Evolutionary conservation across 1,140 invertebrate genomes (phyloP).

Genomic region (Aricia agestis): DNA sequence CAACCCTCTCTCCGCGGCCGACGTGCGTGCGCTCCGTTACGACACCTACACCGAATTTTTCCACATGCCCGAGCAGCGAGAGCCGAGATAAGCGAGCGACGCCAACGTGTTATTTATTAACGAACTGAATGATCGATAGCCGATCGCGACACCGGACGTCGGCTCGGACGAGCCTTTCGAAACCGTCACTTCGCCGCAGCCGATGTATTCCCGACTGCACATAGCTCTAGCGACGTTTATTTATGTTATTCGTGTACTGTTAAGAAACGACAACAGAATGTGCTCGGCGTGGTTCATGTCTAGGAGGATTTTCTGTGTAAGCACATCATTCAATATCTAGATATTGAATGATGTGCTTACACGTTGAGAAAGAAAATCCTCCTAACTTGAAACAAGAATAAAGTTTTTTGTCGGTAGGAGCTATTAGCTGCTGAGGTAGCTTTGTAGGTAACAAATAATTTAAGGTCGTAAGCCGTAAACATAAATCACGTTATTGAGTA

Average conservation of each 20-base stretch:
- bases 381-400: too few relatives aligned
- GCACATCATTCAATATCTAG: neutral
- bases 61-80: conserved; percentile 69
- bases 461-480: too few relatives aligned
- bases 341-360: neutral
- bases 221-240: neutral
- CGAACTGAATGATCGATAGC: conserved; percentile 75
- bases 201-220: conserved; percentile 25
- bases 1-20: conserved; percentile 47
- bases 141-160: conserved; percentile 70
- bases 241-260: neutral
- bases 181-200: conserved; percentile 49
- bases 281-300: neutral
- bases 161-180: conserved; percentile 68
- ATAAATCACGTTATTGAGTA: neutral
- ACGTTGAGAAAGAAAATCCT: too few relatives aligned
- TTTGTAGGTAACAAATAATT: too few relatives aligned
- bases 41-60: conserved; percentile 74
- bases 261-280: neutral
- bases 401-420: too few relatives aligned
- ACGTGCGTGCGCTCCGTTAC: conserved; percentile 71
- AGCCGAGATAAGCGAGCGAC: conserved; percentile 65
- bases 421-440: too few relatives aligned
- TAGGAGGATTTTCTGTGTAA: too few relatives aligned
- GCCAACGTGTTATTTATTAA: conserved; percentile 75